These are phyloP conservation scores for Trachymyrmex cornetzi DNA, from an alignment of 1,140 invertebrate genomes.

Conservation along the genomic window DNA sequence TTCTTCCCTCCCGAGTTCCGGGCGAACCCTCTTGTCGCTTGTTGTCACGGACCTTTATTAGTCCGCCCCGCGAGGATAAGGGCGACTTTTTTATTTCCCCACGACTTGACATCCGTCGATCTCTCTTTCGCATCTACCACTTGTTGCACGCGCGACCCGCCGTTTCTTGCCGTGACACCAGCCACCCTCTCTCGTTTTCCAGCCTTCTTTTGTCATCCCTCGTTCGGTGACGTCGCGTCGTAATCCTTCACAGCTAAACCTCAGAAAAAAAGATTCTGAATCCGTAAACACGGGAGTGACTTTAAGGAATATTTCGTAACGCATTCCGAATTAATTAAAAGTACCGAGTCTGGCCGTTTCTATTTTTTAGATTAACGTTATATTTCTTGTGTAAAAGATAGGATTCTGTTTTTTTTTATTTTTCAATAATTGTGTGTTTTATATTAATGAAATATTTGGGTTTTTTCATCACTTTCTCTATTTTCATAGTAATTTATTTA, in stretches of 20 bases:
- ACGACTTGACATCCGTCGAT: constrained; percentile 80
- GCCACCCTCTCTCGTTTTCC: constrained; percentile 57
- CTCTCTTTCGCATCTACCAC: constrained; percentile 75
- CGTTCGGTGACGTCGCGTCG: background rate
- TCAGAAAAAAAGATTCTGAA: constrained; percentile 7
- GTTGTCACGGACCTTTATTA: constrained; percentile 80
- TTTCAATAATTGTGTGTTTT: too few species aligned
- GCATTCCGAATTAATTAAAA: background rate
- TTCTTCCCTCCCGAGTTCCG: constrained; percentile 58
- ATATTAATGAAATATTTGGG: too few species aligned
- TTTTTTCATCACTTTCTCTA: too few species aligned
- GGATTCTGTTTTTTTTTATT: too few species aligned
- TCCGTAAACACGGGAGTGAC: background rate
- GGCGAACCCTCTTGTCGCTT: constrained; percentile 72
- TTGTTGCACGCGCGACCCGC: constrained; percentile 74
- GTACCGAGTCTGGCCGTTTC: too few species aligned
- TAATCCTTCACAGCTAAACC: constrained; percentile 9
- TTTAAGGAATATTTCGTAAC: constrained; percentile 18
- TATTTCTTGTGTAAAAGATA: too few species aligned
- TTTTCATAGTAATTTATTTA: too few species aligned
- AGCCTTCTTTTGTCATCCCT: constrained; percentile 51
- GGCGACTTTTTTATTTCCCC: constrained; percentile 81
- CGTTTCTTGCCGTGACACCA: constrained; percentile 67
- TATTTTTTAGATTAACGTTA: too few species aligned
- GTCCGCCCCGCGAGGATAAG: constrained; percentile 70